Percentiles rank a stretch among this genome's conserved stretches.
Conservation (phyloP, 2,888 invertebrate genomes). For the Drosophila formosana region DNA sequence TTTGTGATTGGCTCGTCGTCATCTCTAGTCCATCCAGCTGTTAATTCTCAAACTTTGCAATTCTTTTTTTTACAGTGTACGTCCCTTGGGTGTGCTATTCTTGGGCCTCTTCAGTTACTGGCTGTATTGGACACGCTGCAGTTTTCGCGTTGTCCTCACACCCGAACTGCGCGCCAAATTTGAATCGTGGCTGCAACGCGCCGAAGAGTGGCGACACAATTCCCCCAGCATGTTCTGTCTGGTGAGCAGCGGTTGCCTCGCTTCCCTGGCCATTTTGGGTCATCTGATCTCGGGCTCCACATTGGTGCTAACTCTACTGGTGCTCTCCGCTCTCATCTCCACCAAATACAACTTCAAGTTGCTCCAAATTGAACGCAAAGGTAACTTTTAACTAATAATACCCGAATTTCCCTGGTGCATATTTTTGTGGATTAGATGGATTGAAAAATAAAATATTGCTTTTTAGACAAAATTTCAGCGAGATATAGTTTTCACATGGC, state of each 20-base stretch:
- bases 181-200: slow-evolving; percentile 54
- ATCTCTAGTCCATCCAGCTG: slow-evolving; percentile 43
- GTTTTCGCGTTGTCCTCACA: slow-evolving; percentile 79
- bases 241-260: slow-evolving; percentile 67
- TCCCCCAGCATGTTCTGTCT: slow-evolving; percentile 81
- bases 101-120: slow-evolving; percentile 78
- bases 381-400: slow-evolving; percentile 46
- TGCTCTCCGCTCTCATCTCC: slow-evolving; percentile 79
- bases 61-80: slow-evolving; percentile 72
- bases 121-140: slow-evolving; percentile 80
- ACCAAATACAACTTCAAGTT: slow-evolving; percentile 83
- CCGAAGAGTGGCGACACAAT: slow-evolving; percentile 69
- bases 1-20: slow-evolving; percentile 37
- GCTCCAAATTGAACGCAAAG: slow-evolving; percentile 77
- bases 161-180: slow-evolving; percentile 74
- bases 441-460: too few species aligned
- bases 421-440: too few species aligned
- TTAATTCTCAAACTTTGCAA: background rate
- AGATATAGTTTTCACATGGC: too few species aligned
- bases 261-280: slow-evolving; percentile 79
- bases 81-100: slow-evolving; percentile 82
- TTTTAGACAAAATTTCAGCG: too few species aligned
- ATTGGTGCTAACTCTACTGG: slow-evolving; percentile 77
- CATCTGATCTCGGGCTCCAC: slow-evolving; percentile 82
- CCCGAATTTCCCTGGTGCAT: too few species aligned